Evolutionary conservation across 2,113 vertebrate genomes (phyloP).

Genomic region (Oreochromis niloticus): DNA sequence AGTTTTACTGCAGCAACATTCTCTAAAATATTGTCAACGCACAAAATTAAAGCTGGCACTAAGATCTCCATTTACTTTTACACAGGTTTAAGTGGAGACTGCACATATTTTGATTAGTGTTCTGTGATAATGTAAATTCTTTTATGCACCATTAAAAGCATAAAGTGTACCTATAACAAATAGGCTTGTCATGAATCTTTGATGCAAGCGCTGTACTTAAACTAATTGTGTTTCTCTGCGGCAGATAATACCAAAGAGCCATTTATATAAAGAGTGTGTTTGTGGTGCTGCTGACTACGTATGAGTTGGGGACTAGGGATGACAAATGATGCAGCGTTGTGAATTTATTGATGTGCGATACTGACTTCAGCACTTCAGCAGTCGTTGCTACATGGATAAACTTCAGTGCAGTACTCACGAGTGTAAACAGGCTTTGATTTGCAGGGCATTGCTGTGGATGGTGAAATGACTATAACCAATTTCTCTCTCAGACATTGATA

Average conservation of each 20-base stretch:
- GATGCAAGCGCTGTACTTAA: conserved; percentile 34
- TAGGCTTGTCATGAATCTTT: conserved; percentile 27
- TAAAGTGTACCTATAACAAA: conserved; percentile 34
- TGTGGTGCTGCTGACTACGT: neutral
- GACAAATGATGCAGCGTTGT: conserved; percentile 20
- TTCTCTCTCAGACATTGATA: conserved; percentile 20
- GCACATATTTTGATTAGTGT: conserved; percentile 27
- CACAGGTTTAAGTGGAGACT: neutral
- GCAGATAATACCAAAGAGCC: conserved; percentile 23
- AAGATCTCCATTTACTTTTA: neutral
- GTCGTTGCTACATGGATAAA: conserved; percentile 17
- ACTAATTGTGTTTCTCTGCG: conserved; percentile 54
- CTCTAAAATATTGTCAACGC: neutral
- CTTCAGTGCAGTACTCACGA: neutral
- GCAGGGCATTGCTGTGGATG: neutral
- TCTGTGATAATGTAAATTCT: conserved; percentile 23
- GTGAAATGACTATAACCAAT: conserved; percentile 9
- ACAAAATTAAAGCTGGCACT: neutral
- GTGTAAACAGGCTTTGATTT: conserved; percentile 44
- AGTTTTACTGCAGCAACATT: neutral
- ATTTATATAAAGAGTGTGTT: conserved; percentile 26
- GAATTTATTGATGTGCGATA: conserved; percentile 26
- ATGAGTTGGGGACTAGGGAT: neutral
- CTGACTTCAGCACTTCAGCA: conserved; percentile 26
- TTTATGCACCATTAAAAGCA: conserved; percentile 40